phyloP scores from a whole-genome alignment of 2,113 vertebrate species.

The Ammodytes dubius region DNA sequence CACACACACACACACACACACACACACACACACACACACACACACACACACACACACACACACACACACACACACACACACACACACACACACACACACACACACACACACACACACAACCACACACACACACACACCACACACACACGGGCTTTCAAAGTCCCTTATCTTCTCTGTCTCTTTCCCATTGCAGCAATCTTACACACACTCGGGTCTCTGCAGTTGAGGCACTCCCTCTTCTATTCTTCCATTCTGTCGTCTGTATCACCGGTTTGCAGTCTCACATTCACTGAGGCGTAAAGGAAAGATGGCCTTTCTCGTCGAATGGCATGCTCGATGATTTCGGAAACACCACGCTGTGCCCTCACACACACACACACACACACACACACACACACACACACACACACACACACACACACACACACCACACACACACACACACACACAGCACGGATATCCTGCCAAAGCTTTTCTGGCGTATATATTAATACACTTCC shows the following conservation, averaged over 20 bases:
- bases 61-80: slow-evolving; percentile 31
- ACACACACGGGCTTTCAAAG: neutral
- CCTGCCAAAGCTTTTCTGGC: slow-evolving; percentile 62
- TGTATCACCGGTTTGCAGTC: slow-evolving; percentile 52
- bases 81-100: slow-evolving; percentile 17
- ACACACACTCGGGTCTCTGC: slow-evolving; percentile 40
- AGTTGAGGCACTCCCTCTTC: slow-evolving; percentile 17
- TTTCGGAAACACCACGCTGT: slow-evolving; percentile 68
- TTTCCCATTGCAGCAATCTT: slow-evolving; percentile 33
- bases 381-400: slow-evolving; percentile 3
- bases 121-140: too few relatives aligned
- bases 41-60: slow-evolving; percentile 60
- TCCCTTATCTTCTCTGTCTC: slow-evolving; percentile 19
- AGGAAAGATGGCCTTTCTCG: slow-evolving; percentile 65
- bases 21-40: slow-evolving; percentile 48
- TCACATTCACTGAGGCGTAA: slow-evolving; percentile 55
- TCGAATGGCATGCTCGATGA: slow-evolving; percentile 55
- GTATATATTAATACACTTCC: slow-evolving; percentile 35
- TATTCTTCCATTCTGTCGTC: slow-evolving; percentile 15
- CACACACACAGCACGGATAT: slow-evolving; percentile 25
- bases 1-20: slow-evolving; percentile 51
- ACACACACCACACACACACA: slow-evolving; percentile 24
- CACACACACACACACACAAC: slow-evolving; percentile 1
- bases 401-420: slow-evolving; percentile 33
- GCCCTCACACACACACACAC: slow-evolving; percentile 14